Base-by-base conservation (phyloP, 2,888 invertebrate species). In the Ormyrus thymus region DNA sequence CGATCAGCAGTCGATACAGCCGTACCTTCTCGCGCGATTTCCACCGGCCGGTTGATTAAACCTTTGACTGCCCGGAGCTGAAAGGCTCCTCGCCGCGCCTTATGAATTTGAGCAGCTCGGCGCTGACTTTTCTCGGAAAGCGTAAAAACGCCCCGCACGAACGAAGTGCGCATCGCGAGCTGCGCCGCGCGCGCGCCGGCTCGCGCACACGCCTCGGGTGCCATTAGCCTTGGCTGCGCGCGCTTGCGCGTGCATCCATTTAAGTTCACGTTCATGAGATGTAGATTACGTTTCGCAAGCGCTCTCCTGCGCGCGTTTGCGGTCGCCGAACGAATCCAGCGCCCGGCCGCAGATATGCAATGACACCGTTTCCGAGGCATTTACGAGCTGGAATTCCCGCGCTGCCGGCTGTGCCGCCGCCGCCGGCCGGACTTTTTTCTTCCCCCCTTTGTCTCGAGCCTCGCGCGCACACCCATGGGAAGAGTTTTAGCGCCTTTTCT, bases 331-430 rank as follows among this genome's bases (percentile, higher is more conserved):
- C 70, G 10, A 45, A 50, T 55, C 45, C 15, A 15, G 56, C 70
- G 62, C 71, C 51, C 43, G 55, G 75, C 62, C 71, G 76, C 71
- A 79, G 61, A 45, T 50, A 77, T 70, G 81, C 81, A 82, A 83
- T 79, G 82, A 79, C 81, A 81, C 81, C 79, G 75, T 83, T 83
- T 81, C 80, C 81, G 77, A 82, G 81, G 77, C 76, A 79, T 78
- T 83, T 83, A 78, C 71, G 79, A 77, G 76, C 64, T 46, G 81
- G 81, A 83, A 81, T 83, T 80, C 80, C 10, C 15, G 62, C 50
- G n/a, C 58, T 15, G 29, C 29, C 1, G 29, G 29, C 29, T 29
- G 29, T 29, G 29, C 29, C 29, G 29, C 29, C 29, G 29, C 29
- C 29, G 29, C 29, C 29, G 29, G 45, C 8, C 8, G 48, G 10